A percentile compares a stretch with the other conserved stretches of the same genome.
phyloP scores from a whole-genome alignment of 2,113 vertebrate genomes.

The Ptychochromis oligacanthus region DNA sequence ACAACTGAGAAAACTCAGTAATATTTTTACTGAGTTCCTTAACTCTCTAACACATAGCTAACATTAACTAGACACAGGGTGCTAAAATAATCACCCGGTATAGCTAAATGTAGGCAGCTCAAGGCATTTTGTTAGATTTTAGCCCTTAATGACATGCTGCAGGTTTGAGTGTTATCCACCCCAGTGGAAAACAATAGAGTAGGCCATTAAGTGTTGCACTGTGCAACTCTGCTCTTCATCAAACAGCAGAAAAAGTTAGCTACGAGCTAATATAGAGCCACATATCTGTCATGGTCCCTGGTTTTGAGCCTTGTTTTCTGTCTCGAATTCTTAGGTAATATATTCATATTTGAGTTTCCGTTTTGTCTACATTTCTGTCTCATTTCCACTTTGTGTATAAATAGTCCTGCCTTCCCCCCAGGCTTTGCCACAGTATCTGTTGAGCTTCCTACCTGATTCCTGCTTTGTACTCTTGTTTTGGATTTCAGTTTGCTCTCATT shows the following conservation, averaged over 20 bases:
- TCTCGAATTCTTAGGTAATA: not conserved
- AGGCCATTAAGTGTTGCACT: not conserved
- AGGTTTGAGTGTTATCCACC: not conserved
- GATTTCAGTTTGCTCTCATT: not conserved
- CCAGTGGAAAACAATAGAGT: not conserved
- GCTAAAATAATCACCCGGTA: not conserved
- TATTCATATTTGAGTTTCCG: too few species aligned
- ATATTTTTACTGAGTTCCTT: not conserved
- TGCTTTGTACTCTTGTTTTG: not conserved
- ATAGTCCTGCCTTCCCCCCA: not conserved
- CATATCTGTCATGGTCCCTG: not conserved
- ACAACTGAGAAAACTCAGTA: not conserved
- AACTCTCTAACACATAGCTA: not conserved
- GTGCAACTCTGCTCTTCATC: accelerated
- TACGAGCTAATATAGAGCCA: not conserved
- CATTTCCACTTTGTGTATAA: not conserved
- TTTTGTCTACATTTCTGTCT: not conserved
- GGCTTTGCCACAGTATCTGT: not conserved
- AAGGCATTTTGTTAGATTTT: not conserved
- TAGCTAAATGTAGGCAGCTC: not conserved
- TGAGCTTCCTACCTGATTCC: not conserved
- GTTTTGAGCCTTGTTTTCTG: not conserved
- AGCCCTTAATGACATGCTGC: not conserved
- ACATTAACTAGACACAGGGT: not conserved
- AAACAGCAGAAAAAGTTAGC: not conserved